Conservation (phyloP, 2,113 vertebrate genomes). For the Paramisgurnus dabryanus region DNA sequence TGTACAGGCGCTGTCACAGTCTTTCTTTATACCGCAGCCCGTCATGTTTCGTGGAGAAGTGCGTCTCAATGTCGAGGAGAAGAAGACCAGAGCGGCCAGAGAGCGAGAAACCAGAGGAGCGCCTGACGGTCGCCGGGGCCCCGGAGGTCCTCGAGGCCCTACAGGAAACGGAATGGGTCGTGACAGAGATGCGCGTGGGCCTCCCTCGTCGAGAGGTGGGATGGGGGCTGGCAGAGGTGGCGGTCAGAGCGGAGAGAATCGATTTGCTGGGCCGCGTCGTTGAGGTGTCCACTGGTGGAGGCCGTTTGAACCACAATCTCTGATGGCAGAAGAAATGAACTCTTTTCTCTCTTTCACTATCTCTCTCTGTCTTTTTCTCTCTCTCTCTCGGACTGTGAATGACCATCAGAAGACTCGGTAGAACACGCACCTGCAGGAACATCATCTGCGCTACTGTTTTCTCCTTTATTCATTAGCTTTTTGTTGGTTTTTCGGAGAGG, state of each 20-base stretch:
- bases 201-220: constrained; percentile 16
- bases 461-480: background rate
- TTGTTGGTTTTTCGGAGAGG: constrained; percentile 1
- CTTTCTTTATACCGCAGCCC: constrained; percentile 74
- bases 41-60: constrained; percentile 98
- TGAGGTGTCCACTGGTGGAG: constrained; percentile 12
- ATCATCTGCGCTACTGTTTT: constrained; percentile 30
- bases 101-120: constrained; percentile 87
- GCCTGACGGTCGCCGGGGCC: constrained; percentile 88
- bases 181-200: constrained; percentile 79
- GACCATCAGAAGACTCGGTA: background rate
- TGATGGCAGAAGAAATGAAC: background rate
- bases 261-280: constrained; percentile 42
- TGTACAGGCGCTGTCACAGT: background rate
- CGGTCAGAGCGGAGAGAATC: constrained; percentile 33
- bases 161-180: constrained; percentile 92
- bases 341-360: background rate
- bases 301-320: background rate
- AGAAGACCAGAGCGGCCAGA: constrained; percentile 91
- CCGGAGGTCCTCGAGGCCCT: constrained; percentile 88
- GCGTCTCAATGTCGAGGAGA: constrained; percentile 97
- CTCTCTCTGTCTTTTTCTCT: background rate
- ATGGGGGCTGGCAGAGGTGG: constrained; percentile 33
- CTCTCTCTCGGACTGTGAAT: constrained; percentile 38
- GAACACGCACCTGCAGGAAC: background rate